A percentile compares a stretch with the other conserved stretches of the same genome.
These are phyloP conservation scores for Tragelaphus strepsiceros DNA, from an alignment of 2,113 vertebrate species.

Conservation along the genomic window DNA sequence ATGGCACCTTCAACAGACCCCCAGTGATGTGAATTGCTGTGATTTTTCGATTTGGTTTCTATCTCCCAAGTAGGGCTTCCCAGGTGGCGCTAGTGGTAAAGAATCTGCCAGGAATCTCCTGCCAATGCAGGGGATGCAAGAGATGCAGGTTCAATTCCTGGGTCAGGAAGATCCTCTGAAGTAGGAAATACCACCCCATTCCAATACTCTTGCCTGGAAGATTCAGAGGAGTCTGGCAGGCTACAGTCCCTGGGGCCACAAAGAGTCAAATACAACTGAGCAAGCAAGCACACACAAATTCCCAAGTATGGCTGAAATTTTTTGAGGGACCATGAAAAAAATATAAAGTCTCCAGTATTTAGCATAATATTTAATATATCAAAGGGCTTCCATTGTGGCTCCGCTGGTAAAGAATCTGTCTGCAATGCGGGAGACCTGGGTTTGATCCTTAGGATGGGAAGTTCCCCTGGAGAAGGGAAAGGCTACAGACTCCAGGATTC, in stretches of 20 bases:
- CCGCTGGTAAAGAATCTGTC: not conserved
- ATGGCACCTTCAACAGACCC: rapidly evolving
- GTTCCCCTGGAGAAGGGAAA: not conserved
- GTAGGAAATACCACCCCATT: not conserved
- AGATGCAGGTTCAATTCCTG: not conserved
- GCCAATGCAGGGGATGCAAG: not conserved
- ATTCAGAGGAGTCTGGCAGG: not conserved
- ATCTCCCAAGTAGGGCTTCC: not conserved
- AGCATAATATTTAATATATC: not conserved
- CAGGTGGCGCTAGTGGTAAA: not conserved
- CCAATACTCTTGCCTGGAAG: not conserved
- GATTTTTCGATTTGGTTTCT: too few species aligned
- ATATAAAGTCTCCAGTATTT: not conserved
- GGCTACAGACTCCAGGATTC: not conserved
- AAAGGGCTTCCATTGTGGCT: not conserved
- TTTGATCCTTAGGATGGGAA: not conserved
- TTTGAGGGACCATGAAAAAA: not conserved
- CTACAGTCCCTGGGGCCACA: not conserved
- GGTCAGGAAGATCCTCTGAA: not conserved
- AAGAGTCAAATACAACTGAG: not conserved
- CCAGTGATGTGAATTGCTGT: rapidly evolving
- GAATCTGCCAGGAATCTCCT: not conserved
- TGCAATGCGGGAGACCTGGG: rapidly evolving
- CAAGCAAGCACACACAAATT: not conserved
- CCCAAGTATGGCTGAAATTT: not conserved